Evolutionary conservation across 2,113 vertebrate genomes (phyloP).

Genomic region (Campylomormyrus numenius): DNA sequence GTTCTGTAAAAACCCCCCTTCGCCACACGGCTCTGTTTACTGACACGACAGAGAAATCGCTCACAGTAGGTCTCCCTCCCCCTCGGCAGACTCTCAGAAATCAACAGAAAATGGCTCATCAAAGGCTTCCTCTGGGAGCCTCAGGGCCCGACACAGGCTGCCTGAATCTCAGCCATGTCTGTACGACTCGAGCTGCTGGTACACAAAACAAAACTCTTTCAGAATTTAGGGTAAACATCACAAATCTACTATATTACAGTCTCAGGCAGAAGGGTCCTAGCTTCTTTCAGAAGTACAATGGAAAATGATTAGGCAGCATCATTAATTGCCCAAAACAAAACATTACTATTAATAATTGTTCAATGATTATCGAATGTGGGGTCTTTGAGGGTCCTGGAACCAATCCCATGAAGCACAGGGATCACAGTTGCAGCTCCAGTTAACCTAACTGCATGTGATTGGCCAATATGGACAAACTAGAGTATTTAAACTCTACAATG

Average conservation of each 20-base stretch:
- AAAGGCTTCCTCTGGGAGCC: not conserved
- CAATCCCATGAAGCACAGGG: not conserved
- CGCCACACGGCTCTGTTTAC: not conserved
- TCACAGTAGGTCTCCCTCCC: not conserved
- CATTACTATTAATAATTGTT: not conserved
- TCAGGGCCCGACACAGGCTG: not conserved
- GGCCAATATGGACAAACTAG: not conserved
- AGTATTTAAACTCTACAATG: not conserved
- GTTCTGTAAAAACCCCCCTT: not conserved
- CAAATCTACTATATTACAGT: not conserved
- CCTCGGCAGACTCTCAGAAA: not conserved
- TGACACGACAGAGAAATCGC: not conserved
- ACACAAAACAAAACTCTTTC: not conserved
- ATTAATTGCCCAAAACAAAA: not conserved
- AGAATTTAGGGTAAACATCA: not conserved
- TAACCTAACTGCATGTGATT: not conserved
- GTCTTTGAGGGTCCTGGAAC: not conserved
- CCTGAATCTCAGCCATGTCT: not conserved
- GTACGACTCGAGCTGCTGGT: not conserved
- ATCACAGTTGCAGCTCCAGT: not conserved
- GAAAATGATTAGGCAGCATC: not conserved
- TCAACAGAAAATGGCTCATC: not conserved
- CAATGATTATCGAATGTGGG: not conserved
- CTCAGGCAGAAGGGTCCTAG: not conserved
- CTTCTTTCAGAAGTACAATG: not conserved